Percentiles rank a stretch among this genome's conserved stretches.
Evolutionary conservation across 1,140 invertebrate genomes (phyloP).

Genomic region (Battus philenor): DNA sequence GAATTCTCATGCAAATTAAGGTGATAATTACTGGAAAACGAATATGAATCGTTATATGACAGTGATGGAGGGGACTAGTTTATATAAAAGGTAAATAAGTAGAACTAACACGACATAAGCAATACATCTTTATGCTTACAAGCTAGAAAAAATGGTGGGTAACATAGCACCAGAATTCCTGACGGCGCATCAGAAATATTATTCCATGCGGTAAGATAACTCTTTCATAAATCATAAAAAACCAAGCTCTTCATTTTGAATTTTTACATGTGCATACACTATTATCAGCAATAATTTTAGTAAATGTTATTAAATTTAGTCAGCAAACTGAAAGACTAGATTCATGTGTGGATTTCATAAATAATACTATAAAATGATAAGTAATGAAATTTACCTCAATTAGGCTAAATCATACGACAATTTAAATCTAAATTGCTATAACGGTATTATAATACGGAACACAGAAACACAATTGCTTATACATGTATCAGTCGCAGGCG

Average conservation of each 20-base stretch:
- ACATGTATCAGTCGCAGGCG: constrained; percentile 35
- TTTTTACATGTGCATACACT: neutral
- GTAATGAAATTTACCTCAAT: no score
- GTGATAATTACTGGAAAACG: constrained; percentile 9
- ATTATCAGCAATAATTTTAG: no score
- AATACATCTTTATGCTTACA: neutral
- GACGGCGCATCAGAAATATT: constrained; percentile 19
- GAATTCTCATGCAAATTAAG: constrained; percentile 5
- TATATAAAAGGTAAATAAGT: no score
- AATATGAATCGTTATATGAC: constrained; percentile 6
- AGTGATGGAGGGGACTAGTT: constrained; percentile 13
- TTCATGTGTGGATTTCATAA: no score
- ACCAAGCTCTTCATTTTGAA: neutral
- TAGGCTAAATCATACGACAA: no score
- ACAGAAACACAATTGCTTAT: neutral
- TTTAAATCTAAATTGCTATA: no score
- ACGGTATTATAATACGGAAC: neutral
- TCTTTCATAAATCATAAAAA: constrained; percentile 4
- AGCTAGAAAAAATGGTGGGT: constrained; percentile 6
- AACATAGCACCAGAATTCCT: constrained; percentile 9
- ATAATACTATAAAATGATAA: no score
- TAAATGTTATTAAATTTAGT: no score
- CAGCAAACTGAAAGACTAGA: no score
- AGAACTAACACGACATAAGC: no score
- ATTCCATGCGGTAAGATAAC: constrained; percentile 21